These are phyloP conservation scores for Torymus tubicola DNA, from an alignment of 2,888 invertebrate genomes.

Conservation along the genomic window DNA sequence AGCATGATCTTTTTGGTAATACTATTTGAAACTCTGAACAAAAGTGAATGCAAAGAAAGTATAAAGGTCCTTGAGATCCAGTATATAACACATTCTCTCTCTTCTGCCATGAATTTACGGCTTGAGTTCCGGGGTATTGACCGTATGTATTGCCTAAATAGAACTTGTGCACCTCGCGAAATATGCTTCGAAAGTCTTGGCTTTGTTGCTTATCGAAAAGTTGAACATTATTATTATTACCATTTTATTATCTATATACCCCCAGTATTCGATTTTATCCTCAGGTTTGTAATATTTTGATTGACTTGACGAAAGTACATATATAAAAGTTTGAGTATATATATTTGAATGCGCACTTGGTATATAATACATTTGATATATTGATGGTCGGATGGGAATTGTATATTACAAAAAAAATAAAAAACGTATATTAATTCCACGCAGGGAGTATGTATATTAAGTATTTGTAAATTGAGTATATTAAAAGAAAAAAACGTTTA, in stretches of 20 bases:
- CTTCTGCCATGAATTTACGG: constrained; percentile 6
- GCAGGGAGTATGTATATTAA: constrained; percentile 8
- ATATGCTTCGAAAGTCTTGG: constrained; percentile 60
- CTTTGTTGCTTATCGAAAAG: constrained; percentile 59
- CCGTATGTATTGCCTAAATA: constrained; percentile 30
- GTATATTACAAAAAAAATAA: too few relatives aligned
- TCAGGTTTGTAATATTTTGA: constrained; percentile 27
- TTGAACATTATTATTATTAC: constrained; percentile 3
- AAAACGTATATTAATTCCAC: constrained; percentile 8
- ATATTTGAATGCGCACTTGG: constrained; percentile 25
- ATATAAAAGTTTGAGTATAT: constrained; percentile 12
- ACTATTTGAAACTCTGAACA: background rate
- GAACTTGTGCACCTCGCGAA: constrained; percentile 39
- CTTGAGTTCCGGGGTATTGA: background rate
- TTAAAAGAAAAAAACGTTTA: constrained; percentile 11
- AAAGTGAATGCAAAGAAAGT: constrained; percentile 25
- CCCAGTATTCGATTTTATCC: constrained; percentile 16
- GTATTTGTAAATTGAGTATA: too few relatives aligned
- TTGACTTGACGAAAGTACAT: background rate
- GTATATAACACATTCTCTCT: background rate
- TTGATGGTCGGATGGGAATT: constrained; percentile 20
- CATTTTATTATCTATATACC: background rate
- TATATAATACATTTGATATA: background rate
- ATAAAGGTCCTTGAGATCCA: background rate
- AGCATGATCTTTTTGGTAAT: constrained; percentile 36